These are phyloP conservation scores for Cyprinodon variegatus DNA, from an alignment of 2,113 vertebrate species.

Conservation along the genomic window DNA sequence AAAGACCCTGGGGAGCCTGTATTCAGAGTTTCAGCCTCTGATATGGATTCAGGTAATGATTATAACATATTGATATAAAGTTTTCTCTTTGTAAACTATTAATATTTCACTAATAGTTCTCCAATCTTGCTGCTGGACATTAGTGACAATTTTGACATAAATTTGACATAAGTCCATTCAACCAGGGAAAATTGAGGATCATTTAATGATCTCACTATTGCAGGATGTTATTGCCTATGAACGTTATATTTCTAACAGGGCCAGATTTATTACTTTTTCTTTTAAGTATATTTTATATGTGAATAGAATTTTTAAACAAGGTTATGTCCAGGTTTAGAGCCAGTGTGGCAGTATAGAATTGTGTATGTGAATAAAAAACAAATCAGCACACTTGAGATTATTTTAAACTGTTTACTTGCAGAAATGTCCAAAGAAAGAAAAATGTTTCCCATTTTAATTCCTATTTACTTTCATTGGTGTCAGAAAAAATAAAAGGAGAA, in stretches of 20 bases:
- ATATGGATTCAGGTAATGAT: constrained; percentile 87
- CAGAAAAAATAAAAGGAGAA: background rate
- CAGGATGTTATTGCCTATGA: background rate
- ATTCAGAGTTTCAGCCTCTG: constrained; percentile 82
- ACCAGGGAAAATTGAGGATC: background rate
- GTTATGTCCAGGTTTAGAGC: too few relatives aligned
- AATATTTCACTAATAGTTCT: background rate
- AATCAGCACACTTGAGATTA: background rate
- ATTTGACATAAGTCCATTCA: too few relatives aligned
- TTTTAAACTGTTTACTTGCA: background rate
- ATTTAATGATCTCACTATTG: background rate
- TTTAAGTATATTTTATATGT: background rate
- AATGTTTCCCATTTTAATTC: background rate
- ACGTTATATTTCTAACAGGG: background rate
- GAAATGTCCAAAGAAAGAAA: background rate
- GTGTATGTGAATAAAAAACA: background rate
- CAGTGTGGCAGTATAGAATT: too few relatives aligned
- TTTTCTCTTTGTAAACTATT: background rate
- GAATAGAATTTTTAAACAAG: too few relatives aligned
- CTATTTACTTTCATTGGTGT: background rate
- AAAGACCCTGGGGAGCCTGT: constrained; percentile 80
- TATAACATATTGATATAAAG: background rate
- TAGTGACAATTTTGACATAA: too few relatives aligned
- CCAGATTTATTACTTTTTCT: background rate
- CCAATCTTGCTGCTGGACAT: background rate